phyloP scores from a whole-genome alignment of 1,140 invertebrate genomes.

The Portunus trituberculatus region DNA sequence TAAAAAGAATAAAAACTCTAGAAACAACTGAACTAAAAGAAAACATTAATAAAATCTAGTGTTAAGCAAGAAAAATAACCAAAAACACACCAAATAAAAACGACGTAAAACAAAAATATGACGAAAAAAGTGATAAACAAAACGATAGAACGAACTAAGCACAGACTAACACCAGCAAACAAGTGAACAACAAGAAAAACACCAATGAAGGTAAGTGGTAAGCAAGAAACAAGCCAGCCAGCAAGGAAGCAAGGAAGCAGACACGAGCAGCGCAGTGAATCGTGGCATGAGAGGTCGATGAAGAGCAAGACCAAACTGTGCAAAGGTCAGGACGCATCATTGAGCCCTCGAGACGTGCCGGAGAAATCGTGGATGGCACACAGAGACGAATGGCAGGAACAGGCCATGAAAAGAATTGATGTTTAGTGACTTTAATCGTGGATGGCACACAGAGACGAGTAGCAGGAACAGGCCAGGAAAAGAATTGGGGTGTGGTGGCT shows the following conservation, averaged over 20 bases:
- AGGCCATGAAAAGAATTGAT: not conserved
- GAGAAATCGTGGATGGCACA: not conserved
- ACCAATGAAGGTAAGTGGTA: not conserved
- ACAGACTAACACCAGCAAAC: no score
- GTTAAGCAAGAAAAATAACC: no score
- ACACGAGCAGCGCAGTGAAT: not conserved
- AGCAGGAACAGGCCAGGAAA: not conserved
- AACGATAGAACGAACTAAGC: not conserved
- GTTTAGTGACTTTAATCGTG: not conserved
- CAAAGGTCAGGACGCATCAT: not conserved
- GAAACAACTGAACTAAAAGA: no score
- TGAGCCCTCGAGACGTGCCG: no score
- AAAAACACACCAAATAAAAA: no score
- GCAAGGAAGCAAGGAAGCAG: not conserved
- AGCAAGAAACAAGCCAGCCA: not conserved
- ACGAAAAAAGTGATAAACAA: not conserved
- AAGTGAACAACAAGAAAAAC: not conserved
- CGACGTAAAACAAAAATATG: no score
- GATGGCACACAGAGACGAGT: not conserved
- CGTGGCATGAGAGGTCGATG: not conserved
- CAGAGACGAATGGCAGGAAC: not conserved
- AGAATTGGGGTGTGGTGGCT: not conserved
- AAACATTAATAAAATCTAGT: no score
- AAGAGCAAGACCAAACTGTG: not conserved
- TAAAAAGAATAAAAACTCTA: no score